phyloP scores from a whole-genome alignment of 2,888 invertebrate genomes.

The Rhagophthalmus giganteus region DNA sequence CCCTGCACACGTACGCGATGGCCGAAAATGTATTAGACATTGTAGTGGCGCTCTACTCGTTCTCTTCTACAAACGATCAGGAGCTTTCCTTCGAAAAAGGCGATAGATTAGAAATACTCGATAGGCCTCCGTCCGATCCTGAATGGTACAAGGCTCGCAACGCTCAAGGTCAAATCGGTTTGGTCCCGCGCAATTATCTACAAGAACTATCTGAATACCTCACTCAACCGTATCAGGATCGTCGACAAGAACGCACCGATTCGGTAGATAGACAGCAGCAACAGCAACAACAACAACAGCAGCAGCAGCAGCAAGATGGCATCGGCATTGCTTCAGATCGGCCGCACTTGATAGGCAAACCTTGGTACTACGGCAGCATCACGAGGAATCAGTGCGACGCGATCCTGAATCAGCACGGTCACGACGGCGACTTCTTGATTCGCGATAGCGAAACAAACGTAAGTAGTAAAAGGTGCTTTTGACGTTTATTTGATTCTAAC shows the following conservation, averaged over 20 bases:
- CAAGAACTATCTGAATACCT: constrained; percentile 90
- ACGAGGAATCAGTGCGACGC: constrained; percentile 96
- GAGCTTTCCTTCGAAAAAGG: constrained; percentile 97
- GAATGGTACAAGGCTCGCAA: constrained; percentile 99
- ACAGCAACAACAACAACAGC: constrained; percentile 28
- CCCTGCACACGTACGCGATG: constrained; percentile 90
- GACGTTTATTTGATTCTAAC: not conserved
- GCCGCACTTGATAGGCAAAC: constrained; percentile 76
- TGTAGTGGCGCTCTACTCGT: constrained; percentile 92
- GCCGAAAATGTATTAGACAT: constrained; percentile 94
- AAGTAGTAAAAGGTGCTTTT: too few species aligned
- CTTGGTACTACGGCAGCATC: constrained; percentile 98
- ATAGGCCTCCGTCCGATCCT: constrained; percentile 95
- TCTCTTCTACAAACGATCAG: constrained; percentile 91
- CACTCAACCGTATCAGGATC: constrained; percentile 77
- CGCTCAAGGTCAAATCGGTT: constrained; percentile 86
- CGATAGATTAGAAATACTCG: constrained; percentile 93
- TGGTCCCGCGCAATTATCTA: constrained; percentile 94
- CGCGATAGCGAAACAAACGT: constrained; percentile 99
- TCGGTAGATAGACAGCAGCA: constrained; percentile 53
- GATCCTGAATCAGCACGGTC: constrained; percentile 91
- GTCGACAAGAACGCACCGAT: constrained; percentile 48
- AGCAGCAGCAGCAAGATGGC: constrained; percentile 38
- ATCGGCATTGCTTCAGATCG: constrained; percentile 57
- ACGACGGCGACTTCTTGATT: constrained; percentile 98